A percentile compares a stretch with the other conserved stretches of the same genome.
Evolutionary conservation across 2,797 vertebrate genomes (phyloP).

Genomic region (Gorsachius magnificus): DNA sequence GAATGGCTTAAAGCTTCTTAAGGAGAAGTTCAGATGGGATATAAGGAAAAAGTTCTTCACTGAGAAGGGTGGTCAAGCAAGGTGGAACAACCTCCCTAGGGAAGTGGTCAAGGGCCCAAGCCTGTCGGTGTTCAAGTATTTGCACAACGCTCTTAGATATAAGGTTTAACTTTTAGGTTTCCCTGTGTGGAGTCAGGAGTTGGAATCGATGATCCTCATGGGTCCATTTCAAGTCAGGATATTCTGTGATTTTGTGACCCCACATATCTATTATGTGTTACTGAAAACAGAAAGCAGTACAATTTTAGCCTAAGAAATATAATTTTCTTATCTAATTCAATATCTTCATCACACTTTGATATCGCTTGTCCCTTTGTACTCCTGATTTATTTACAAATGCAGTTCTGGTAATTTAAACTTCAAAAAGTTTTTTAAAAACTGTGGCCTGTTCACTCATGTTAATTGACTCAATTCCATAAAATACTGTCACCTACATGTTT

Average conservation of each 20-base stretch:
- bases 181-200: background rate
- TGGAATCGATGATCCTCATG: fast-evolving
- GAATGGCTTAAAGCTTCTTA: background rate
- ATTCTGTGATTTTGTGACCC: background rate
- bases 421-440: background rate
- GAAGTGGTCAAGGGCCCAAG: background rate
- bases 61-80: background rate
- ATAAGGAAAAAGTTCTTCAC: background rate
- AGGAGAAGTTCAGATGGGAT: background rate
- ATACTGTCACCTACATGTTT: background rate
- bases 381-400: background rate
- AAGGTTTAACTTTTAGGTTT: background rate
- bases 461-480: background rate
- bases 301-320: background rate
- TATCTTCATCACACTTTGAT: background rate
- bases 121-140: background rate
- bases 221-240: background rate
- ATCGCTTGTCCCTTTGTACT: background rate
- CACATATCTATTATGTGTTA: background rate
- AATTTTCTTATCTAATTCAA: background rate
- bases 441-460: background rate
- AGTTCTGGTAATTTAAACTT: background rate
- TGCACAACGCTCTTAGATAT: background rate
- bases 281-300: background rate
- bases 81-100: background rate